phyloP scores from a whole-genome alignment of 2,113 vertebrate genomes.

The Actenoides hombroni region DNA sequence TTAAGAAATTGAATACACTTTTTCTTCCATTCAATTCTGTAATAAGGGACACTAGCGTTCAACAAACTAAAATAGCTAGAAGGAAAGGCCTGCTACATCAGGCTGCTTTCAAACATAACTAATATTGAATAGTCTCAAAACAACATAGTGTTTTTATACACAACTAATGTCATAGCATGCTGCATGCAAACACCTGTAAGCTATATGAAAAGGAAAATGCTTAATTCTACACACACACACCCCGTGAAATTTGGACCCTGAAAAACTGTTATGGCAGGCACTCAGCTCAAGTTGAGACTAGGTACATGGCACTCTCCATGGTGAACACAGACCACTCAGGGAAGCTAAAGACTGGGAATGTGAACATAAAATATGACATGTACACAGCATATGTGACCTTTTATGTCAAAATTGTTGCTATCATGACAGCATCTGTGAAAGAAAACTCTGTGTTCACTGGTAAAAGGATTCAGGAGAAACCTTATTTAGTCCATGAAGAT shows the following conservation, averaged over 20 bases:
- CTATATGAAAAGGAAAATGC: neutral
- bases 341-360: neutral
- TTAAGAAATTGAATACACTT: neutral
- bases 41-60: neutral
- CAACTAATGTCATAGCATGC: neutral
- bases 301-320: fast-evolving
- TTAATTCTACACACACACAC: neutral
- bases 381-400: neutral
- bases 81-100: neutral
- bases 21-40: neutral
- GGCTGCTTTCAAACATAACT: neutral
- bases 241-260: neutral
- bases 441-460: neutral
- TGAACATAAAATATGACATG: neutral
- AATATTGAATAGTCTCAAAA: neutral
- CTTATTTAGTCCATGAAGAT: neutral
- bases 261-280: neutral
- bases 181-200: neutral
- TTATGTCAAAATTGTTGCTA: neutral
- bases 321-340: neutral
- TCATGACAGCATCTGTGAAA: neutral
- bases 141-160: neutral
- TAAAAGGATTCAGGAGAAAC: neutral
- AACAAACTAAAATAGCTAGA: neutral
- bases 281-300: neutral